Evolutionary conservation across 1,140 invertebrate species (phyloP).

Genomic region (Eufriesea mexicana): DNA sequence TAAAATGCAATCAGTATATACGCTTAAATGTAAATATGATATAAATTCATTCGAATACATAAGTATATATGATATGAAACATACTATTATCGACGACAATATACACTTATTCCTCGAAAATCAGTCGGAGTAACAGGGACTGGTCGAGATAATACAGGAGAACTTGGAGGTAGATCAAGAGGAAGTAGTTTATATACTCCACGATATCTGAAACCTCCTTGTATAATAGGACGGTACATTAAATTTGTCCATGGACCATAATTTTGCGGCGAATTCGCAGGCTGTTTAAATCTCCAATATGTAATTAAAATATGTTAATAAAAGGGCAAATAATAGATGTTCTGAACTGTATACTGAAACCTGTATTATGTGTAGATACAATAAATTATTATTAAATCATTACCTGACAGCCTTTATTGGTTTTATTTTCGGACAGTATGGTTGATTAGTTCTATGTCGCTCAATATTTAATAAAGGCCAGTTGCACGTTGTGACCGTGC

Average conservation of each 20-base stretch:
- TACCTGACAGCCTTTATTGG: constrained; percentile 47
- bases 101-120: constrained; percentile 26
- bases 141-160: constrained; percentile 25
- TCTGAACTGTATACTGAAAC: not conserved
- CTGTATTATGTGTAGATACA: not conserved
- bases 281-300: constrained; percentile 26
- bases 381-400: constrained; percentile 3
- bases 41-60: not conserved
- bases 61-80: too few relatives aligned
- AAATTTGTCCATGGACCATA: constrained; percentile 38
- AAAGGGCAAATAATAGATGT: not conserved
- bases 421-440: constrained; percentile 28
- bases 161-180: constrained; percentile 21
- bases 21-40: not conserved
- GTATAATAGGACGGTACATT: constrained; percentile 39
- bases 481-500: constrained; percentile 11
- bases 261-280: not conserved
- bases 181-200: constrained; percentile 51
- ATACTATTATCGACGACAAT: not conserved
- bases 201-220: constrained; percentile 37
- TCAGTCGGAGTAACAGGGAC: constrained; percentile 10
- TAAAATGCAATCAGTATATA: too few relatives aligned
- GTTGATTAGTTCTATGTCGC: constrained; percentile 13
- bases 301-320: constrained; percentile 6
- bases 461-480: constrained; percentile 13